Base-by-base conservation (phyloP, 2,888 invertebrate species). In the Strigamia crassipes region DNA sequence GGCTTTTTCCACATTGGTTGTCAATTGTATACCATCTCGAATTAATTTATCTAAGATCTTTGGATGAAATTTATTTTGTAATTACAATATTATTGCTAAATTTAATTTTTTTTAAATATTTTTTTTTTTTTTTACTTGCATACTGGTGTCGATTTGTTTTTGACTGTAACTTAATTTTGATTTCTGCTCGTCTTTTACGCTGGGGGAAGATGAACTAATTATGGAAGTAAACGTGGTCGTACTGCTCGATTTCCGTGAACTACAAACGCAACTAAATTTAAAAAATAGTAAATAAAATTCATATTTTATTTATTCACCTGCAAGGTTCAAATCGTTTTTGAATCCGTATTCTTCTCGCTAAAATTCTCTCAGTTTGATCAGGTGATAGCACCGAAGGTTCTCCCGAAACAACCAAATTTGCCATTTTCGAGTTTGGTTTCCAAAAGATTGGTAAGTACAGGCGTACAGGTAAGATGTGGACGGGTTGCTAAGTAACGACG, bases 21-120 rank as follows among this genome's bases (percentile, higher is more conserved):
- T 38, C 61, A 81, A 66, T 31, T 56, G 21, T 8, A 31, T 41
- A 21, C 81, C 81, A 61, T 81, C 81, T 66, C 18, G 5, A 10
- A 81, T 27, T 21, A 81, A 66, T 41, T 81, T 81, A n/a, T 81
- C 61, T 15, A 81, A 66, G 27, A 81, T 66, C 81, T 81, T 27
- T 27, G 27, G 6, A 10, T 18, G 9, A 81, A 66, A 61, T 27
- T 13, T 0, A 61, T 13, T 61, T 21, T 15, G 5, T 15, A 27
- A 13, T 31, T 21, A 15, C 18, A 15, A 34, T 31, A 73, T 13
- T 21, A 3, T 15, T 15, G 3, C 12, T 12, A 38, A 12, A 78
- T 3, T n/a, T n/a, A n/a, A n/a, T n/a, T n/a, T n/a, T n/a, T n/a
- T 15, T 31, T 13, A 34, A 38, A 6, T 78, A 9, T 13, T 23